A percentile compares a stretch with the other conserved stretches of the same genome.
These are phyloP conservation scores for Pungitius pungitius DNA, from an alignment of 2,113 vertebrate species.

Conservation along the genomic window DNA sequence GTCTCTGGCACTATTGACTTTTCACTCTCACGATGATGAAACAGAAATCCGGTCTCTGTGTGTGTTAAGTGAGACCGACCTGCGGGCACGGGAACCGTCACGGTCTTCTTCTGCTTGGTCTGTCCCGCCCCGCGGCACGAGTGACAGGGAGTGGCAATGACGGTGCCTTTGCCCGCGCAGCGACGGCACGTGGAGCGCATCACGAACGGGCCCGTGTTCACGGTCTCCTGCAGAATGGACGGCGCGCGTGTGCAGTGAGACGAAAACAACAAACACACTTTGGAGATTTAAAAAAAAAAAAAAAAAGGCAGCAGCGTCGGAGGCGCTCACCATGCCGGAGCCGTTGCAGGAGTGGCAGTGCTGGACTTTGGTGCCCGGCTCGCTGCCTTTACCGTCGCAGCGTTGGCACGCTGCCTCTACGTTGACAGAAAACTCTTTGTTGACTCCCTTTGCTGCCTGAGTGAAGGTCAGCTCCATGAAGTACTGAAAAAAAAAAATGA, in stretches of 20 bases:
- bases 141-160: conserved; percentile 86
- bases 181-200: conserved; percentile 96
- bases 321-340: conserved; percentile 91
- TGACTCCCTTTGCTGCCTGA: conserved; percentile 96
- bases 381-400: conserved; percentile 89
- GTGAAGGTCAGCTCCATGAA: conserved; percentile 95
- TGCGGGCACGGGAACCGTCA: conserved; percentile 94
- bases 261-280: not conserved
- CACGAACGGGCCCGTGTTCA: conserved; percentile 96
- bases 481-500: conserved; percentile 78
- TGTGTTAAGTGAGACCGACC: conserved; percentile 78
- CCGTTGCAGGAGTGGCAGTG: conserved; percentile 91
- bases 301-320: not conserved
- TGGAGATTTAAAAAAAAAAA: not conserved
- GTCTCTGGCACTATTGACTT: not conserved
- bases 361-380: conserved; percentile 91
- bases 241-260: not conserved
- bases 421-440: conserved; percentile 91
- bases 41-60: not conserved
- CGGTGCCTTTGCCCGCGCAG: conserved; percentile 88
- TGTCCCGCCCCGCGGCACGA: conserved; percentile 89
- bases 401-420: conserved; percentile 88
- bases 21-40: not conserved
- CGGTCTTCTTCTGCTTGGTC: conserved; percentile 91
- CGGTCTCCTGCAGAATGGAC: conserved; percentile 85